A percentile compares a stretch with the other conserved stretches of the same genome.
Evolutionary conservation across 2,797 vertebrate genomes (phyloP).

Genomic region (Hyperoplus lanceolatus): DNA sequence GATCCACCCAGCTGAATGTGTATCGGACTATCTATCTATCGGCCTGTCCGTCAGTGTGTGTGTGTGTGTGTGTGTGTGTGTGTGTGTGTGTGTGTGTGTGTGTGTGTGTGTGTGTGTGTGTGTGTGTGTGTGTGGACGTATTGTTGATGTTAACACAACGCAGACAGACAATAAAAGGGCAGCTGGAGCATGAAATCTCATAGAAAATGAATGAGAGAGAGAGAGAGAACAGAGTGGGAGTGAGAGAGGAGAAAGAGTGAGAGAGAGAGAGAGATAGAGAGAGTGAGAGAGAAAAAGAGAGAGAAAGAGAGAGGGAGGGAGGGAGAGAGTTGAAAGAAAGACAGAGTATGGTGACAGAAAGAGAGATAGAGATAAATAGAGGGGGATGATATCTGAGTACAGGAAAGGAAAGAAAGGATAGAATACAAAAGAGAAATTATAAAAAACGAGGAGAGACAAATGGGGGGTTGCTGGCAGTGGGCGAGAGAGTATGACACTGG

Average conservation of each 20-base stretch:
- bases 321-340: constrained; percentile 22
- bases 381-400: constrained; percentile 34
- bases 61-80: constrained; percentile 76
- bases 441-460: neutral
- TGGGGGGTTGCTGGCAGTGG: constrained; percentile 50
- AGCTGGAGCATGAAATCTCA: constrained; percentile 83
- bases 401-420: constrained; percentile 37
- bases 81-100: constrained; percentile 77
- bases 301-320: constrained; percentile 21
- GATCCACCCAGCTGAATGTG: constrained; percentile 27
- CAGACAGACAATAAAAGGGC: constrained; percentile 79
- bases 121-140: constrained; percentile 71
- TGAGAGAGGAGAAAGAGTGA: constrained; percentile 12
- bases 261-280: constrained; percentile 17
- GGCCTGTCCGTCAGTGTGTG: constrained; percentile 56
- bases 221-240: constrained; percentile 30
- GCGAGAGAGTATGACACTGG: constrained; percentile 59
- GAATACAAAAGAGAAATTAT: constrained; percentile 1
- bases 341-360: neutral
- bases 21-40: constrained; percentile 43
- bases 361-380: constrained; percentile 20
- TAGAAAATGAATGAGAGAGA: constrained; percentile 60
- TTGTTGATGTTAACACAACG: constrained; percentile 80
- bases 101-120: constrained; percentile 76
- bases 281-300: constrained; percentile 13